A percentile compares a stretch with the other conserved stretches of the same genome.
Evolutionary conservation across 2,113 vertebrate species (phyloP).

Genomic region (Xenopus laevis): DNA sequence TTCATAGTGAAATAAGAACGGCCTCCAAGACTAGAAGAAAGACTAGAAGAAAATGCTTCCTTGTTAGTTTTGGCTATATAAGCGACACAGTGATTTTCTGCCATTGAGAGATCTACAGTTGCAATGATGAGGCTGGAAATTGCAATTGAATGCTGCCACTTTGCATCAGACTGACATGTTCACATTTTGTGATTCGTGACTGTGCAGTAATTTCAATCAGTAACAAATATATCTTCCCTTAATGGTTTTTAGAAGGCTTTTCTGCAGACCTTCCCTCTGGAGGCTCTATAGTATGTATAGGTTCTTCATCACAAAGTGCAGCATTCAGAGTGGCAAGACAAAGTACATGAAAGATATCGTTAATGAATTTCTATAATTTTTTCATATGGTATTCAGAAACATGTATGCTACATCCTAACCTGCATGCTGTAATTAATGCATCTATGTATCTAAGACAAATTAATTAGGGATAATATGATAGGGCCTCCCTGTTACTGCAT

Average conservation of each 20-base stretch:
- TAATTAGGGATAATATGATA: too few species aligned
- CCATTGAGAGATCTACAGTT: not conserved
- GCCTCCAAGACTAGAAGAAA: too few species aligned
- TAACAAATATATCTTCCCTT: not conserved
- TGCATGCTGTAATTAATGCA: too few species aligned
- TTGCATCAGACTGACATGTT: not conserved
- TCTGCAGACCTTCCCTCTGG: not conserved
- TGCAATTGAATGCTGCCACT: conserved; percentile 6
- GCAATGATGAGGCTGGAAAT: conserved; percentile 2
- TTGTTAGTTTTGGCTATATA: not conserved
- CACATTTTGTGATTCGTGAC: conserved; percentile 7
- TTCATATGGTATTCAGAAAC: too few species aligned
- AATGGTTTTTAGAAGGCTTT: not conserved
- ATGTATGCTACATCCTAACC: too few species aligned
- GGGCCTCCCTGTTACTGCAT: too few species aligned
- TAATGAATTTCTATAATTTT: too few species aligned
- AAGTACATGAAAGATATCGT: too few species aligned
- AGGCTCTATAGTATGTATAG: not conserved
- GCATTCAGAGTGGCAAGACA: too few species aligned
- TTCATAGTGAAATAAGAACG: not conserved
- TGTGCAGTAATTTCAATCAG: conserved; percentile 2
- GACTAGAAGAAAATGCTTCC: not conserved
- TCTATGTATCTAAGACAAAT: too few species aligned
- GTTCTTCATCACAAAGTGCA: too few species aligned
- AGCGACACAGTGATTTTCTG: not conserved